Conservation (phyloP, 2,888 invertebrate genomes). For the Willowsia nigromaculata region DNA sequence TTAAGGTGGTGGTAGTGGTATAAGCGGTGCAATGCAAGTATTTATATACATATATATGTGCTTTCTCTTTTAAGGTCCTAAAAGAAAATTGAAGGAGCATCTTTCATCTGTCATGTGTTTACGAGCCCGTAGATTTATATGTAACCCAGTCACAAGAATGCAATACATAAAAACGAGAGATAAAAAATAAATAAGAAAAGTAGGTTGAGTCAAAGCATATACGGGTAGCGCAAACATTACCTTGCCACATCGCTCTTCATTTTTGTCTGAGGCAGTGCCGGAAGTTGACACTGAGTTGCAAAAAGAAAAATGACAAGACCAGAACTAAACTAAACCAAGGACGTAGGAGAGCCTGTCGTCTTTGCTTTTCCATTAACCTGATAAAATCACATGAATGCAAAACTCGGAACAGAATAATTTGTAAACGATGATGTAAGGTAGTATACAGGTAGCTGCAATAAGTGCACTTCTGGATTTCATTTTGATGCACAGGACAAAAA, state of each 20-base stretch:
- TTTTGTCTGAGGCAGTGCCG: background rate
- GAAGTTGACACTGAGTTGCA: conserved; percentile 9
- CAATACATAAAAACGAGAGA: too few species aligned
- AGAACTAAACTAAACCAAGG: background rate
- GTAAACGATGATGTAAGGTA: background rate
- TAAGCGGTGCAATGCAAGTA: background rate
- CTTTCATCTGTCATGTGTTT: conserved; percentile 17
- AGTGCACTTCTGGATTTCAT: background rate
- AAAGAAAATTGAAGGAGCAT: background rate
- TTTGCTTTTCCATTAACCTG: background rate
- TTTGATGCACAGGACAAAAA: background rate
- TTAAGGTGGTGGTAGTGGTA: conserved; percentile 44
- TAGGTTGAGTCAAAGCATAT: background rate
- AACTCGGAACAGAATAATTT: background rate
- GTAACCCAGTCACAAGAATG: too few species aligned
- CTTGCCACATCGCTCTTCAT: background rate
- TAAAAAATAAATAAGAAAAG: too few species aligned
- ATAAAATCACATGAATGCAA: background rate
- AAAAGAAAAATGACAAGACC: background rate
- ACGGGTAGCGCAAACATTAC: background rate
- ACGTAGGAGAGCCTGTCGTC: background rate
- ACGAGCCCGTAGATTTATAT: too few species aligned
- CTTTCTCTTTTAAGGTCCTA: background rate
- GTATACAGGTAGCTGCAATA: background rate
- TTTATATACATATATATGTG: background rate